Base-by-base conservation (phyloP, 2,113 vertebrate genomes). In the Siphamia tubifer region DNA sequence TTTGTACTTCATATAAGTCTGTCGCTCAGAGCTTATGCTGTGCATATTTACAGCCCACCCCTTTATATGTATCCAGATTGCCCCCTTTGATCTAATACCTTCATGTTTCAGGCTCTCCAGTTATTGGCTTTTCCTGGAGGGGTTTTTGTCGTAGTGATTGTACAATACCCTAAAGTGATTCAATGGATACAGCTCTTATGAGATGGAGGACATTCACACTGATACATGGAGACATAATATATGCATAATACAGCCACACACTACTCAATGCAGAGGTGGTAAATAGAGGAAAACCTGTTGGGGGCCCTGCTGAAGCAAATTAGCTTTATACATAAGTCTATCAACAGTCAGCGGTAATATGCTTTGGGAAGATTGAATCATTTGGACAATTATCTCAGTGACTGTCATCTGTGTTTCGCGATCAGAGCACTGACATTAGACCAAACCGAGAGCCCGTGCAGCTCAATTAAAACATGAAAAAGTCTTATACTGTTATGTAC, bases 391-490 rank as follows among this genome's bases (percentile, higher is more conserved):
- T 48, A 30, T 28, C 45, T n/a, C 31, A 11, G 31, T 34, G 31
- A 34, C 25, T 11, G 25, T 48, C 24, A 17, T 24, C 45, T 48
- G 8, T 27, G 13, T 30, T 25, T 48, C 30, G 45, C 17, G 45
- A 61, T 62, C 44, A 12, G 45, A 30, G 62, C 31, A 61, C 36
- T 23, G 28, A 21, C 44, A 30, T 28, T 53, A 10, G 32, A 21
- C 10, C 25, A 28, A 68, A 70, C 17, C 10, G 23, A 60, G 53
- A 44, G 52, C 7, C 32, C 54, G 30, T 8, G 30, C 2, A 19
- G 55, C 39, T 67, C 38, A 42, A 67, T 79, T 55, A 54, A 48
- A 17, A 54, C n/a, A n/a, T n/a, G 4, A 20, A 17, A 36, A 61
- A 61, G n/a, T n/a, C n/a, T n/a, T n/a, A 66, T 55, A n/a, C n/a